Base-by-base conservation (phyloP, 2,888 invertebrate species). In the Caenorhabditis japonica region DNA sequence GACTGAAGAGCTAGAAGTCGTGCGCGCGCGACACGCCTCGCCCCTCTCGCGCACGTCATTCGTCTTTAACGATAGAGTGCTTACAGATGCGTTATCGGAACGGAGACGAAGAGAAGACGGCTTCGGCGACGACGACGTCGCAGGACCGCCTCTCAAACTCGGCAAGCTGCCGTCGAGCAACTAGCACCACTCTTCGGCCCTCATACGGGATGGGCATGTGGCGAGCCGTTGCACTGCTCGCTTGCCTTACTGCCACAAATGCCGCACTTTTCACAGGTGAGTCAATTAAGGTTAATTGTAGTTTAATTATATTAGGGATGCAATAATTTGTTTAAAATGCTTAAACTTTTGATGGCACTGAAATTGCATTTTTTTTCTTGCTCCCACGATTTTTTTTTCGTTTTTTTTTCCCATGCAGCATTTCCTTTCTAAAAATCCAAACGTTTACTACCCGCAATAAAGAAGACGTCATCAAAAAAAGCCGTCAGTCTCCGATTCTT, bases 131-230 rank as follows among this genome's bases (percentile, higher is more conserved):
- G 58, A 23, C 68, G 69, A 49, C 72, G 64, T 56, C 70, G 61
- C 72, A 19, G 52, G 41, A 41, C 41, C 66, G 59, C 59, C 53
- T 60, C 72, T 59, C 60, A 23, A 53, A 47, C 47, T 73, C 66
- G 53, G 47, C 58, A 47, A 53, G 62, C 56, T 33, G 62, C 49
- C 46, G 15, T 27, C 53, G 59, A 53, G 59, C 59, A 56, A 51
- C 70, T 41, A 36, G 43, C 49, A 43, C 61, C 74, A 74, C 62
- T 69, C 68, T 69, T 69, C 69, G 62, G 56, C 60, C 69, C 69
- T 69, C 62, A 59, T 59, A 75, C 75, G 75, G 69, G 69, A 75
- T 75, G 75, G 68, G 68, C 68, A 74, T 70, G 75, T 75, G 75
- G 75, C 75, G 64, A 61, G 69, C 55, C 51, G 55, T 75, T 55